These are phyloP conservation scores for Echinometra lucunter DNA, from an alignment of 53 echinoderm and acorn worm species.

Conservation along the genomic window DNA sequence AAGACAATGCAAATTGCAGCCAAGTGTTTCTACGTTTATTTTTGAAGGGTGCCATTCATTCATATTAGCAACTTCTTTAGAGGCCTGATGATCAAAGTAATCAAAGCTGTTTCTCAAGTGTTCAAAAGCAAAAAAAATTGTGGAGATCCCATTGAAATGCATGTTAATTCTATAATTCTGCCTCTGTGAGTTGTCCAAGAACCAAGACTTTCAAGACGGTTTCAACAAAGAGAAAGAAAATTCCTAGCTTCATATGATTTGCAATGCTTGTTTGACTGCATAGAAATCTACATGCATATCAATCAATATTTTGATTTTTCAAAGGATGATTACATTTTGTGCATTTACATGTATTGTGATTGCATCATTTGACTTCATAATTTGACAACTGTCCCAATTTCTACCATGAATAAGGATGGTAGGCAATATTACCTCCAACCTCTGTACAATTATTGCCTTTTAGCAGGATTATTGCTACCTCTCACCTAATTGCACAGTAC, in stretches of 20 bases:
- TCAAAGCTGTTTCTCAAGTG: too few species aligned
- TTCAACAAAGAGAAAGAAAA: background rate
- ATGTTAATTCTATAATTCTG: too few species aligned
- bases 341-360: background rate
- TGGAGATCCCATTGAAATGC: too few species aligned
- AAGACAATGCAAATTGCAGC: too few species aligned
- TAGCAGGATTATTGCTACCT: conserved; percentile 18
- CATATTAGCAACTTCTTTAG: too few species aligned
- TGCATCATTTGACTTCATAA: background rate
- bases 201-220: too few species aligned
- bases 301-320: background rate
- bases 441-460: background rate
- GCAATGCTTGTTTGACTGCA: background rate
- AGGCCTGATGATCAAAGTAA: too few species aligned
- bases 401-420: background rate
- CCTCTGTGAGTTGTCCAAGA: too few species aligned
- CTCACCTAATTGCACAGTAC: background rate
- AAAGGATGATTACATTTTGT: background rate
- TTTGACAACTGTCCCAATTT: background rate
- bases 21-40: too few species aligned
- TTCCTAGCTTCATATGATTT: background rate
- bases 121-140: too few species aligned
- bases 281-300: background rate
- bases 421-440: background rate
- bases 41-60: too few species aligned